A percentile compares a stretch with the other conserved stretches of the same genome.
phyloP scores from a whole-genome alignment of 2,797 vertebrate genomes.

The Malacoctenus gilli region DNA sequence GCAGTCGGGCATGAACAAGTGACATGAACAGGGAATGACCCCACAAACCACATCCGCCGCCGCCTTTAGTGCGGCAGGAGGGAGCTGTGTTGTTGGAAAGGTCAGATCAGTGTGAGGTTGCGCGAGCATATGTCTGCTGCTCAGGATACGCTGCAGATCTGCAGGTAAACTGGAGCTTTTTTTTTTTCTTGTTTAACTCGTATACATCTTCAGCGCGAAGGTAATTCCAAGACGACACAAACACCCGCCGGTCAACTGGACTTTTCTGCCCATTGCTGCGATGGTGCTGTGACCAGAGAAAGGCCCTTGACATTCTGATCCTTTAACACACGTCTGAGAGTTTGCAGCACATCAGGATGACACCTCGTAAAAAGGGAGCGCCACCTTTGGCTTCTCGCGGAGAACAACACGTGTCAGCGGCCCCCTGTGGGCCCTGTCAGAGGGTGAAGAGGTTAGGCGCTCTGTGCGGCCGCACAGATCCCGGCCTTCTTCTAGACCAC shows the following conservation, averaged over 20 bases:
- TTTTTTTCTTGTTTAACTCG: no score
- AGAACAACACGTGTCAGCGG: constrained; percentile 79
- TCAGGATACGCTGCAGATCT: constrained; percentile 17
- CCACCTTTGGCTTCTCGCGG: constrained; percentile 72
- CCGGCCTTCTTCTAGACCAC: constrained; percentile 75
- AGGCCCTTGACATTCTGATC: constrained; percentile 79
- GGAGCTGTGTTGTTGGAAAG: constrained; percentile 77
- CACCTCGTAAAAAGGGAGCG: constrained; percentile 78
- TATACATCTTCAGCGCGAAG: no score
- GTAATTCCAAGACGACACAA: constrained; percentile 4
- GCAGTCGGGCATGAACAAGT: constrained; percentile 79
- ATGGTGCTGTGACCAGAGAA: constrained; percentile 53
- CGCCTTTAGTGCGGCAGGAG: constrained; percentile 57
- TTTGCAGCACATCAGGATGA: constrained; percentile 79
- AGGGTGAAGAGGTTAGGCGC: constrained; percentile 81
- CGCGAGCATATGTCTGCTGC: constrained; percentile 58
- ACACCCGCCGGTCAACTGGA: constrained; percentile 39
- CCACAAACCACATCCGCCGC: constrained; percentile 70
- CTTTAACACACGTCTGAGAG: constrained; percentile 73
- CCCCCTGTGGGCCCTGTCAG: constrained; percentile 71
- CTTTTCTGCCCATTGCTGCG: constrained; percentile 58
- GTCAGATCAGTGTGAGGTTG: constrained; percentile 62
- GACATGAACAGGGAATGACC: constrained; percentile 83
- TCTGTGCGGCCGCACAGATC: constrained; percentile 75
- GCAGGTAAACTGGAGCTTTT: constrained; percentile 13